phyloP scores from a whole-genome alignment of 1,140 invertebrate species.

The Parapsyche elsis region DNA sequence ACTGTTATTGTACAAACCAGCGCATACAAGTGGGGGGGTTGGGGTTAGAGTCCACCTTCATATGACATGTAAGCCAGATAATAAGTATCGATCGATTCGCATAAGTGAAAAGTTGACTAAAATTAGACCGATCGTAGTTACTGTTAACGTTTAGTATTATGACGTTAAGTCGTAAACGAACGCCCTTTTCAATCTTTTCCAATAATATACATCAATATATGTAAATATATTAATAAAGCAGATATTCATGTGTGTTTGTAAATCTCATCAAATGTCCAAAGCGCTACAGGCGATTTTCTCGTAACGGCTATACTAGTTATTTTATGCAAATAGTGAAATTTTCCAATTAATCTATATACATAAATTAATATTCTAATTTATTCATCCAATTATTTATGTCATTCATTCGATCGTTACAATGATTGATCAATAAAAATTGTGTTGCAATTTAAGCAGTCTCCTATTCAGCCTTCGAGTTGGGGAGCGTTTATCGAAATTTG shows the following conservation, averaged over 20 bases:
- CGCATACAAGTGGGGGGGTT: too few species aligned
- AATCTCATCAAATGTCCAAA: background rate
- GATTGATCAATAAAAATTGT: background rate
- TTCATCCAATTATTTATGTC: background rate
- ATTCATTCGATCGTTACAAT: background rate
- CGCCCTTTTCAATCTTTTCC: too few species aligned
- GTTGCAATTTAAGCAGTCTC: too few species aligned
- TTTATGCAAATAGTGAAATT: constrained; percentile 1
- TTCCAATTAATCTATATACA: constrained; percentile 7
- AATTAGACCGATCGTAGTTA: constrained; percentile 5
- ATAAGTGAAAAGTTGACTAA: background rate
- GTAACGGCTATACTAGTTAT: background rate
- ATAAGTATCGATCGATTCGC: constrained; percentile 15
- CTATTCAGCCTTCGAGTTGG: too few species aligned
- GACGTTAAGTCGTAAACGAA: too few species aligned
- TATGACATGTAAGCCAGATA: too few species aligned
- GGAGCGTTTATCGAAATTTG: too few species aligned
- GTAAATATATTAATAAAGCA: too few species aligned
- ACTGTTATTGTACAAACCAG: too few species aligned
- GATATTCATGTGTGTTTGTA: too few species aligned
- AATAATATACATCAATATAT: too few species aligned
- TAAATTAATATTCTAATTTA: constrained; percentile 1
- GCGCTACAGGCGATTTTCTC: background rate
- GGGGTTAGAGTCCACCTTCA: too few species aligned
- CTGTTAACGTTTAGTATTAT: background rate